Evolutionary conservation across 2,888 invertebrate species (phyloP), one percentile per base, ranked within the genome.

Genomic region (Toxonevra muliebris): DNA sequence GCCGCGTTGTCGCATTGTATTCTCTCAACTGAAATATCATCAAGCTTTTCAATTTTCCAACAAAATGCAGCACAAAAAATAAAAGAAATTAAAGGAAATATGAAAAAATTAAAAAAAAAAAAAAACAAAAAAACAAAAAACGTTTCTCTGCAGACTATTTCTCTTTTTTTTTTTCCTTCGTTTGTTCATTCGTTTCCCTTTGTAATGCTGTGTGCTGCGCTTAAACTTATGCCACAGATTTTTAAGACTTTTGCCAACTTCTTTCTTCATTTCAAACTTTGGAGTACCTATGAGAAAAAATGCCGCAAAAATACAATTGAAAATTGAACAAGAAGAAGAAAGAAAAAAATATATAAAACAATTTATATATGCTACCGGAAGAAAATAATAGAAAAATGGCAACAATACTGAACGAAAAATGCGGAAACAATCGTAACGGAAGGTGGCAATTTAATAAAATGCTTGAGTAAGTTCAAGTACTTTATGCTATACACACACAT

Each of bases 401-500:
- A 79, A 78, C 79, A 76, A 77, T 76, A 76, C 78, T 78, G 77
- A 77, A 30, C 30, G 30, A 78, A 77, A 60, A 54, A 59, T 42
- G 58, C 53, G 65, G 64, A 65, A 67, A 61, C 69, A 71, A 71
- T 66, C 61, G 59, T 65, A 79, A 75, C 79, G 80, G 80, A 81
- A 81, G 79, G 81, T 80, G 80, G 77, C 79, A 81, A 81, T 81
- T 81, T 80, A 80, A 80, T 81, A 81, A 81, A 81, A 81, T 76
- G 80, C 79, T 81, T 78, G 79, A 81, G 78, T 79, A 76, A 75
- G 75, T 77, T 75, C 75, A 76, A 69, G 67, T 43, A 66, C 57
- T 11, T 17, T 17, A 41, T 9, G 3, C 1, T 13, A 20, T 30
- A 20, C 11, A 30, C 12, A 17, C 17, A 42, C 9, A 11, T 43